phyloP scores from a whole-genome alignment of 37 sponge, comb jelly and placozoan genomes.

The Ianthella basta region DNA sequence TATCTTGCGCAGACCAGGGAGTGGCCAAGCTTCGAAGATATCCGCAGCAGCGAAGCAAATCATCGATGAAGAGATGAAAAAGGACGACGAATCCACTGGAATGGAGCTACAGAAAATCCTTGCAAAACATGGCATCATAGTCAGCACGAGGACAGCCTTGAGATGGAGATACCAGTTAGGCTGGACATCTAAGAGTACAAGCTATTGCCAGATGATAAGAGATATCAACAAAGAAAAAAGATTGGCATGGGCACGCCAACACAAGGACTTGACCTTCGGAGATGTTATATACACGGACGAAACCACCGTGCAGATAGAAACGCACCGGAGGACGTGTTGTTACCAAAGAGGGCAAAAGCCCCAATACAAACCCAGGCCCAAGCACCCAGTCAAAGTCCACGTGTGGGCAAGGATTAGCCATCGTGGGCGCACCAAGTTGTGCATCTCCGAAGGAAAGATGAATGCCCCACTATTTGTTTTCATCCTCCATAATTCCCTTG shows the following conservation, averaged over 20 bases:
- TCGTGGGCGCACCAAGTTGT: background rate
- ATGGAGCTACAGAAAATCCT: background rate
- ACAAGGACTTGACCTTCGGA: background rate
- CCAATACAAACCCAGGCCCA: background rate
- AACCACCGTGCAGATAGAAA: conserved; percentile 15
- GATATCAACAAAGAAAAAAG: conserved; percentile 5
- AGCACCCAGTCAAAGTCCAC: conserved; percentile 18
- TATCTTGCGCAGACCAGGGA: background rate
- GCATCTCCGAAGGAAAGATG: conserved; percentile 12
- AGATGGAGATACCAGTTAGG: conserved; percentile 6
- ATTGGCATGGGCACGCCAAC: background rate
- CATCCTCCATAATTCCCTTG: background rate
- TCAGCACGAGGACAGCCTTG: background rate
- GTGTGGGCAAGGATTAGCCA: conserved; percentile 17
- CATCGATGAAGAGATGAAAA: conserved; percentile 8
- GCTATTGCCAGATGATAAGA: conserved; percentile 3
- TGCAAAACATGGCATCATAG: background rate
- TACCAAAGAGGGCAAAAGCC: background rate
- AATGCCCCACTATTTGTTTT: background rate
- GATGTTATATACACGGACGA: conserved; percentile 14
- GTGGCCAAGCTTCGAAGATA: background rate
- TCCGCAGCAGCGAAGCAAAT: background rate
- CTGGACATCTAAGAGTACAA: background rate
- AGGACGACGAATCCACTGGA: conserved; percentile 30
- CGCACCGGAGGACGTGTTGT: background rate